Percentiles rank a stretch among this genome's conserved stretches.
These are phyloP conservation scores for Nemotelus pantherinus DNA, from an alignment of 2,888 invertebrate genomes.

Conservation along the genomic window DNA sequence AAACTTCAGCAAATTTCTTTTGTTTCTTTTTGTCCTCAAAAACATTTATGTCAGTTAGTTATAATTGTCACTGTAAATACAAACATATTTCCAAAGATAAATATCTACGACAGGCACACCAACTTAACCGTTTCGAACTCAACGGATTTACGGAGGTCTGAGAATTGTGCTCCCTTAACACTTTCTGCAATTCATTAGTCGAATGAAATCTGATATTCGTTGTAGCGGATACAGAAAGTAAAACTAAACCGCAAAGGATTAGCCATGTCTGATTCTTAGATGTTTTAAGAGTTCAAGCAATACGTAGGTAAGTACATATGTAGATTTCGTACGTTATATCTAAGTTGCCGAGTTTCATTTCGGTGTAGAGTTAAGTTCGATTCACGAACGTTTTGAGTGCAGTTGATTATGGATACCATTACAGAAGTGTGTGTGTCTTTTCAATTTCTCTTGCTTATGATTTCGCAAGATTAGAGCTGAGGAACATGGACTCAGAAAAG, in stretches of 20 bases:
- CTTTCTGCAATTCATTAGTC: slow-evolving; percentile 42
- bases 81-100: not conserved
- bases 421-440: no score
- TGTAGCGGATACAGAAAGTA: slow-evolving; percentile 42
- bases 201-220: slow-evolving; percentile 33
- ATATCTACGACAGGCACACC: not conserved
- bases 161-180: slow-evolving; percentile 31
- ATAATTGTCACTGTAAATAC: no score
- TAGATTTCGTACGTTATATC: not conserved
- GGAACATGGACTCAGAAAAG: no score
- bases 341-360: no score
- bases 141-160: slow-evolving; percentile 20
- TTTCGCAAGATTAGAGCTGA: no score
- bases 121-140: not conserved
- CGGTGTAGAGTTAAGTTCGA: no score
- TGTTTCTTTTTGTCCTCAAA: no score
- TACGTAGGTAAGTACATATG: not conserved
- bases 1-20: no score
- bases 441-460: no score
- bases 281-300: slow-evolving; percentile 10
- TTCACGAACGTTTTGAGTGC: no score
- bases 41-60: no score
- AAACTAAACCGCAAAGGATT: slow-evolving; percentile 44
- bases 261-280: slow-evolving; percentile 44
- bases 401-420: no score